phyloP scores from a whole-genome alignment of 2,888 invertebrate species.

The Pemphredon lugubris region DNA sequence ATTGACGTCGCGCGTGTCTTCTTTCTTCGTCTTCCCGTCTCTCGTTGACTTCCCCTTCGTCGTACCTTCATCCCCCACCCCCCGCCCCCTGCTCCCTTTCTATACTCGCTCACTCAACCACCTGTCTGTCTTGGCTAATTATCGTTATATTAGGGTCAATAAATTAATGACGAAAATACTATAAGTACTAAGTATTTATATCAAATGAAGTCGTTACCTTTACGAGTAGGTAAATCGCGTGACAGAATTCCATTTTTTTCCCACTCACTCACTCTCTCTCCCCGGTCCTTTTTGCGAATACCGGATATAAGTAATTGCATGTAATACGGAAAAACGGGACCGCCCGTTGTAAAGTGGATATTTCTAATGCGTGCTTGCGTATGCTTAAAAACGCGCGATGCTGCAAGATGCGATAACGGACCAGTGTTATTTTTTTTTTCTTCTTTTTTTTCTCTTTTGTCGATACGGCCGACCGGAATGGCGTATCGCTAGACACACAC shows the following conservation, averaged over 20 bases:
- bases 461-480: conserved; percentile 50
- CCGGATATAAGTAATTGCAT: conserved; percentile 41
- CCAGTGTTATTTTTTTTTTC: conserved; percentile 39
- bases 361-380: conserved; percentile 33
- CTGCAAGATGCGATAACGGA: conserved; percentile 42
- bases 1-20: conserved; percentile 62
- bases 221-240: conserved; percentile 49
- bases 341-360: conserved; percentile 36
- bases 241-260: conserved; percentile 27
- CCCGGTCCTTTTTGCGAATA: conserved; percentile 38
- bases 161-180: conserved; percentile 78
- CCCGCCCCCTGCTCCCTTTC: conserved; percentile 19
- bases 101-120: conserved; percentile 9
- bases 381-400: conserved; percentile 11
- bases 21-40: conserved; percentile 22
- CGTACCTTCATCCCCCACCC: conserved; percentile 14
- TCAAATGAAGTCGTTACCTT: conserved; percentile 50
- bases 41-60: neutral
- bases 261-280: conserved; percentile 17
- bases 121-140: conserved; percentile 32
- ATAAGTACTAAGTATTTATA: conserved; percentile 76
- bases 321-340: conserved; percentile 34
- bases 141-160: conserved; percentile 71
- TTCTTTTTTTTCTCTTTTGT: conserved; percentile 9
- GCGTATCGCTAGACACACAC: conserved; percentile 53